Base-by-base conservation (phyloP, 1,140 invertebrate species). In the Ylistrum balloti region DNA sequence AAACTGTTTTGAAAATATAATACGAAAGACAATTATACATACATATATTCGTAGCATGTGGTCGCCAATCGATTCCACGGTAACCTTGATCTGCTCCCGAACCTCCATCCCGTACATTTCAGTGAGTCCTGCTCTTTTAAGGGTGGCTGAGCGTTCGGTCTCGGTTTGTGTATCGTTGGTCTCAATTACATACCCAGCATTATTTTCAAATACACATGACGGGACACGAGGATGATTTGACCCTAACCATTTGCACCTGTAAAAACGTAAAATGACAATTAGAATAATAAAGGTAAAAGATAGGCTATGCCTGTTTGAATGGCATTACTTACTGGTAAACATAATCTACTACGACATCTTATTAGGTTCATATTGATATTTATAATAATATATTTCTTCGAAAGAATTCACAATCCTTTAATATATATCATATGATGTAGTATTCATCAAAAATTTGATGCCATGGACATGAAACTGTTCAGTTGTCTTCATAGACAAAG, bases 1-100 rank as follows among this genome's bases (percentile, higher is more conserved):
- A n/a, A n/a, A n/a, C n/a, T n/a, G n/a, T n/a, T n/a, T n/a, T n/a
- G n/a, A n/a, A n/a, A n/a, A n/a, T n/a, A n/a, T n/a, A n/a, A n/a
- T n/a, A n/a, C n/a, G 35, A 38, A 13, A 38, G 35, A 38, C 5
- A 38, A 13, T 13, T 48, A 13, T 17, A 28, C 45, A 10, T 85
- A 93, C 93, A 86, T 93, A 88, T 11, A 93, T 90, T 85, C 93
- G 92, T 7, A 93, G 87, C 0, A 89, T 89, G 17, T 92, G 56
- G 33, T 93, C 91, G 13, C 90, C 90, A 0, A 90, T 88, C 86
- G 89, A 90, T 33, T 92, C 90, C 22, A 93, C 90, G 9, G 86
- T 74, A 9, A 93, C 87, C 20, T 88, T 90, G 17, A 93, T 56
- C 0, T 88, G 88, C 0, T 85, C 0, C 33, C 88, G 41, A 0